phyloP scores from a whole-genome alignment of 2,888 invertebrate genomes.

The Polydrusus cervinus region DNA sequence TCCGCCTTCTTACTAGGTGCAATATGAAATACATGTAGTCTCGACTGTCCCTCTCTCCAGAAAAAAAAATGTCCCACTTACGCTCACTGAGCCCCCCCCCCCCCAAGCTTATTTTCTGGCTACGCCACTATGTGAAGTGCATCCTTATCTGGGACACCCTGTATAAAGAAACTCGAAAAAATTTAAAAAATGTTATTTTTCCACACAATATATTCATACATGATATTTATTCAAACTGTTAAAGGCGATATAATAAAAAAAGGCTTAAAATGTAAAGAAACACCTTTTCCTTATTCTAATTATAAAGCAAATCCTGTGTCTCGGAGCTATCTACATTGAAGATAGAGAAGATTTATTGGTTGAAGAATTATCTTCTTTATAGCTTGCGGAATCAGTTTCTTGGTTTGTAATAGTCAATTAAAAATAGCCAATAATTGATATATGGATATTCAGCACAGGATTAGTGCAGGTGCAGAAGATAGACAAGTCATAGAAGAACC shows the following conservation, averaged over 20 bases:
- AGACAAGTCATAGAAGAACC: slow-evolving; percentile 3
- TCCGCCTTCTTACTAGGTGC: too few relatives aligned
- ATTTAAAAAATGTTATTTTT: too few relatives aligned
- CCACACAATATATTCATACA: too few relatives aligned
- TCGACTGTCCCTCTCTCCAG: too few relatives aligned
- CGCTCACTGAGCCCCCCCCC: too few relatives aligned
- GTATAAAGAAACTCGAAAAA: too few relatives aligned
- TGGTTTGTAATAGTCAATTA: slow-evolving; percentile 53
- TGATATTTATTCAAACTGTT: too few relatives aligned
- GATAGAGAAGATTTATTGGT: slow-evolving; percentile 54
- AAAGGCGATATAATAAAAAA: not conserved
- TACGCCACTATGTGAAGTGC: too few relatives aligned
- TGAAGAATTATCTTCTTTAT: slow-evolving; percentile 53
- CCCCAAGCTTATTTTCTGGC: too few relatives aligned
- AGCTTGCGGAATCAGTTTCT: slow-evolving; percentile 51
- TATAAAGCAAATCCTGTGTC: slow-evolving; percentile 51
- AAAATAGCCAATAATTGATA: slow-evolving; percentile 50
- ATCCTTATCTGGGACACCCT: too few relatives aligned
- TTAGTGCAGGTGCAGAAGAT: slow-evolving; percentile 49
- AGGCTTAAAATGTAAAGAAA: slow-evolving; percentile 4
- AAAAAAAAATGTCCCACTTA: too few relatives aligned
- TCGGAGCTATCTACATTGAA: slow-evolving; percentile 41
- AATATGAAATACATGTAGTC: too few relatives aligned
- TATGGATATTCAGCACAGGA: slow-evolving; percentile 35
- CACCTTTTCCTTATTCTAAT: slow-evolving; percentile 49